Conservation (phyloP, 1,140 invertebrate genomes). For the Heterodera carotae region DNA sequence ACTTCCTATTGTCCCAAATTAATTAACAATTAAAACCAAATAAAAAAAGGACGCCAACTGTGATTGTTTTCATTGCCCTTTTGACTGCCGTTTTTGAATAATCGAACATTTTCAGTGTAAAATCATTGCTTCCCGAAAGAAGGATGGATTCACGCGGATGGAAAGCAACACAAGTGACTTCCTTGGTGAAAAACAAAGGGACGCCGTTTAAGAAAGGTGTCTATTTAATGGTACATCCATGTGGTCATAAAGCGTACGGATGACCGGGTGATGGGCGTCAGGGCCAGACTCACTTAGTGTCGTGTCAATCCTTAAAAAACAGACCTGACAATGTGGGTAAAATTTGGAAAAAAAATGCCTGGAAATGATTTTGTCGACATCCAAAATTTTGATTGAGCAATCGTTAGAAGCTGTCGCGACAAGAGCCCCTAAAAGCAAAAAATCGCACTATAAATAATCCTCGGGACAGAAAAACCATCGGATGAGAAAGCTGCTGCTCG, state of each 20-base stretch:
- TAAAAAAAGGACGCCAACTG: constrained; percentile 37
- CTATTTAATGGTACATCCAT: constrained; percentile 72
- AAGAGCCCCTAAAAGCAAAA: constrained; percentile 75
- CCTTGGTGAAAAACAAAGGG: constrained; percentile 67
- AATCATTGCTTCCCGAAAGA: constrained; percentile 88
- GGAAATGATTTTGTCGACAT: constrained; percentile 94
- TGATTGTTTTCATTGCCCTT: constrained; percentile 80
- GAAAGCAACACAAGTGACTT: constrained; percentile 94
- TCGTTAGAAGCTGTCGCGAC: constrained; percentile 97
- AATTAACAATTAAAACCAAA: constrained; percentile 12
- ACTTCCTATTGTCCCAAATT: constrained; percentile 74
- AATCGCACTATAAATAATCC: background rate
- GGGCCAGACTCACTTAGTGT: constrained; percentile 71
- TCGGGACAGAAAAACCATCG: constrained; percentile 72
- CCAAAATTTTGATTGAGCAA: constrained; percentile 95
- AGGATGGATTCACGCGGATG: constrained; percentile 85
- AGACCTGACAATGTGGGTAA: constrained; percentile 67
- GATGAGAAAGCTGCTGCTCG: constrained; percentile 88
- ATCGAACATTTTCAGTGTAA: constrained; percentile 92
- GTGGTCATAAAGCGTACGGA: constrained; percentile 96
- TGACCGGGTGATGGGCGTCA: constrained; percentile 82
- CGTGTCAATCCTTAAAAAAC: constrained; percentile 72
- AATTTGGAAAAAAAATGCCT: constrained; percentile 56
- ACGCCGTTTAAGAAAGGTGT: too few species aligned
- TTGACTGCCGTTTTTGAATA: constrained; percentile 96